Evolutionary conservation across 2,888 invertebrate species (phyloP).

Genomic region (Eupithecia centaureata): DNA sequence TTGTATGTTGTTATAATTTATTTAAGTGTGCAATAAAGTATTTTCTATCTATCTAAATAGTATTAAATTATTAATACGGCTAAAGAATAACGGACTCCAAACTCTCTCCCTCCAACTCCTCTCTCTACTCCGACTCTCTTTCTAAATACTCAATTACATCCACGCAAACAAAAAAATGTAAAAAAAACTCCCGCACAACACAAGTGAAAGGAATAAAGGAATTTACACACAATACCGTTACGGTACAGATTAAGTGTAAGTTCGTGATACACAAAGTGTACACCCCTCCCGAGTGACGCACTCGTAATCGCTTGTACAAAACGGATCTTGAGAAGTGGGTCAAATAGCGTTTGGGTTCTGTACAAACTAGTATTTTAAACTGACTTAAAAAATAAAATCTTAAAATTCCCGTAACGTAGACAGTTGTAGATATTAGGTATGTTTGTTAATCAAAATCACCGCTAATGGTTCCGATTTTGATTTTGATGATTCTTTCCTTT

Average conservation of each 20-base stretch:
- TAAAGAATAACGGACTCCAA: background rate
- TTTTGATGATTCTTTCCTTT: too few species aligned
- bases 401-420: too few species aligned
- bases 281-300: background rate
- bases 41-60: too few species aligned
- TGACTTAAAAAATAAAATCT: too few species aligned
- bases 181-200: constrained; percentile 13
- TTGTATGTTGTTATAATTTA: too few species aligned
- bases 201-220: constrained; percentile 7
- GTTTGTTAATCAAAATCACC: too few species aligned
- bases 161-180: background rate
- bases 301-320: background rate
- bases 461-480: too few species aligned
- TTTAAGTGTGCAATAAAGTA: too few species aligned
- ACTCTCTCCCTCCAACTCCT: background rate
- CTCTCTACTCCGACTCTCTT: too few species aligned
- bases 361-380: too few species aligned
- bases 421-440: too few species aligned
- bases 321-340: background rate
- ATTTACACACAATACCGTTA: constrained; percentile 20
- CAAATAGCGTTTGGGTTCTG: background rate
- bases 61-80: too few species aligned
- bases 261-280: background rate
- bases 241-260: background rate
- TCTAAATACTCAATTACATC: background rate